These are phyloP conservation scores for Ceratotherium simum DNA, from an alignment of 2,113 vertebrate genomes.

Conservation along the genomic window DNA sequence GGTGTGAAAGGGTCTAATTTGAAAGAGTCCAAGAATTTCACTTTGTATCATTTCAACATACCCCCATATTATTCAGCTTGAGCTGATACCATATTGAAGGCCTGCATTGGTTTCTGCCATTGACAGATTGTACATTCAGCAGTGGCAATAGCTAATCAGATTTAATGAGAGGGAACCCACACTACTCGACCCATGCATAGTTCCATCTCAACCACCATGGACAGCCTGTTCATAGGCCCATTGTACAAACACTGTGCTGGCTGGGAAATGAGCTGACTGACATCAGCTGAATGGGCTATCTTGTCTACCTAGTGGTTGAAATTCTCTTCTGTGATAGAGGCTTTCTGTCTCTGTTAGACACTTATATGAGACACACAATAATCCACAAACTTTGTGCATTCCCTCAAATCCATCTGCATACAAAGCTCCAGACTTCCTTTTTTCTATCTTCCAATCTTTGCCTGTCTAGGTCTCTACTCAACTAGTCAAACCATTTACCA, in stretches of 20 bases:
- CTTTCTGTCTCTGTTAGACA: neutral
- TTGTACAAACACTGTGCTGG: neutral
- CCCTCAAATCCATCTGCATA: neutral
- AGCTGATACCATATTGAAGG: neutral
- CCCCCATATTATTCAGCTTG: neutral
- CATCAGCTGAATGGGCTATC: neutral
- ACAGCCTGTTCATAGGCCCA: neutral
- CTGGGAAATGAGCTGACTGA: neutral
- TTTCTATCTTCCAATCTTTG: neutral
- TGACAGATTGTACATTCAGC: neutral
- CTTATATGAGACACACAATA: neutral
- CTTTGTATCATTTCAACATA: neutral
- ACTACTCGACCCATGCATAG: no score
- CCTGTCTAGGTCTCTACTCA: neutral
- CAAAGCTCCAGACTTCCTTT: neutral
- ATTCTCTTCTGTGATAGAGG: neutral
- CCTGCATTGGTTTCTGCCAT: accelerated
- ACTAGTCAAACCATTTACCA: neutral
- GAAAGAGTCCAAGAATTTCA: neutral
- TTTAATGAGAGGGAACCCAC: neutral
- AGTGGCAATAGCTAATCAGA: neutral
- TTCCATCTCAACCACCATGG: neutral
- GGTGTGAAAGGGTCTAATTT: neutral
- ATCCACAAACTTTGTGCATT: neutral
- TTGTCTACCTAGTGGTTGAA: neutral